Base-by-base conservation (phyloP, 2,888 invertebrate species). In the Ernsta delagoae region DNA sequence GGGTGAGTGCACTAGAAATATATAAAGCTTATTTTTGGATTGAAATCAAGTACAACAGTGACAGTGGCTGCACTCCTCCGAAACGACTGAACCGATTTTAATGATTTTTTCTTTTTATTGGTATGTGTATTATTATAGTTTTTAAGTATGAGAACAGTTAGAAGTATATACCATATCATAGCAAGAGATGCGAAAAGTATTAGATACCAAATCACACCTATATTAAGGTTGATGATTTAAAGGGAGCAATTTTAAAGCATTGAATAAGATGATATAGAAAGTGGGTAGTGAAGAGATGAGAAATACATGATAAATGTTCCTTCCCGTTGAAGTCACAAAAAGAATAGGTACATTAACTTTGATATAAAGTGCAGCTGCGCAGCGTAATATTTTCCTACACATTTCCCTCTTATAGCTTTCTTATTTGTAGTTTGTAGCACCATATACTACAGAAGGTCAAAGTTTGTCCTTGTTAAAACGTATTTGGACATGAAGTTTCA, bases 1-100 rank as follows among this genome's bases (percentile, higher is more conserved):
- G 73, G 92, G 97, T 78, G 92, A 95, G 80, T 95, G n/a, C 36
- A n/a, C n/a, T 36, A 53, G 9, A n/a, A n/a, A n/a, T n/a, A n/a
- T n/a, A n/a, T n/a, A n/a, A n/a, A n/a, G n/a, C n/a, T n/a, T n/a
- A n/a, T n/a, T n/a, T n/a, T n/a, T n/a, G n/a, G n/a, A n/a, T n/a
- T n/a, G n/a, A n/a, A n/a, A n/a, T n/a, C n/a, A n/a, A n/a, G n/a
- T n/a, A n/a, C n/a, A n/a, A n/a, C n/a, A n/a, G n/a, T n/a, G n/a
- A n/a, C n/a, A n/a, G n/a, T 36, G 36, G 36, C 5, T 4, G 36
- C 36, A 36, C 36, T 36, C n/a, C n/a, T n/a, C n/a, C n/a, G n/a
- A n/a, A n/a, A n/a, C n/a, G n/a, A n/a, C n/a, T n/a, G n/a, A n/a
- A n/a, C n/a, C n/a, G n/a, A n/a, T n/a, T n/a, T n/a, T n/a, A n/a